Evolutionary conservation across 1,140 invertebrate genomes (phyloP), one percentile per base, ranked within the genome.

Genomic region (Zelostemma sp.): DNA sequence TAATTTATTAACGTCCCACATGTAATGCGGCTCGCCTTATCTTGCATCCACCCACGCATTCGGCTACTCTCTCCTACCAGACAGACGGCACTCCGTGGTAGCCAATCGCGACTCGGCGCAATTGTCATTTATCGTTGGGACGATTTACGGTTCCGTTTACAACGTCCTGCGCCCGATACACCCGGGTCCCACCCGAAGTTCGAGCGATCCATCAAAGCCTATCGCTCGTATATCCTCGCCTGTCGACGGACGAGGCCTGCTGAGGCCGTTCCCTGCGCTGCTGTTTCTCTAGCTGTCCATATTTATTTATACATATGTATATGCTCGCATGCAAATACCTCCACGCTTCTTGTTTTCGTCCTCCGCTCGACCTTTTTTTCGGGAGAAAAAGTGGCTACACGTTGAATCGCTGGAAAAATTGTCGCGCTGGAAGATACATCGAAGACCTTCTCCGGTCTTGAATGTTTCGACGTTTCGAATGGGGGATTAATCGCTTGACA

Each of bases 1-100:
- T 78, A 79, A 81, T 81, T 80, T 79, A 80, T 80, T 79, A 79
- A 76, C 76, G 64, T 81, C 78, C 80, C 73, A 80, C 77, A 71
- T 68, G 41, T 74, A 76, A 77, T 68, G 61, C 66, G 61, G 71
- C 50, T 25, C 69, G 62, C 21, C 59, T 78, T 79, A 79, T 81
- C 79, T 78, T 61, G 50, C 65, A 57, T 75, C 63, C 77, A 54
- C 76, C 77, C 66, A 81, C 80, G 68, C 73, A 40, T 71, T 54
- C 57, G 58, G 76, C 74, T 80, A 77, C 72, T 64, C 73, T 58
- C 21, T 25, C 21, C 60, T 60, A n/a, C 55, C 58, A 65, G 49
- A 15, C 40, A 11, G 25, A 31, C 9, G 35, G 47, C 56, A 45
- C 50, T 41, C 14, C 43, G 58, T 76, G 65, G 79, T 77, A 79